phyloP scores from a whole-genome alignment of 1,140 invertebrate species.

The Drepana arcuata region DNA sequence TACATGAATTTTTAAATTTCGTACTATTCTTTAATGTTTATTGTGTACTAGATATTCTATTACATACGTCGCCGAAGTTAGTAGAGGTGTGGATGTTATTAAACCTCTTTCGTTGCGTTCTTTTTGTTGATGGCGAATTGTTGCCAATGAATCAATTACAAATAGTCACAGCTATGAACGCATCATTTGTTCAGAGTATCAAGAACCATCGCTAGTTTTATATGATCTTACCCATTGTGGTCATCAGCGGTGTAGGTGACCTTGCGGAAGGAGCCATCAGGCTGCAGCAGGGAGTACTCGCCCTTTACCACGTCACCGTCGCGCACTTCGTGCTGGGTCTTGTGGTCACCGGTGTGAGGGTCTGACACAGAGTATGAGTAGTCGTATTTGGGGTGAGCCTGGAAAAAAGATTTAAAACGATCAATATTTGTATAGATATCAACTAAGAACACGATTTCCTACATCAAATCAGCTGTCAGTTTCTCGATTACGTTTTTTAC shows the following conservation, averaged over 20 bases:
- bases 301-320: slow-evolving; percentile 70
- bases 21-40: not conserved
- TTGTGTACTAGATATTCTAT: too few relatives aligned
- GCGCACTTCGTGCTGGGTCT: slow-evolving; percentile 67
- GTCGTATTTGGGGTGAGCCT: slow-evolving; percentile 68
- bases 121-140: too few relatives aligned
- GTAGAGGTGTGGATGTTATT: too few relatives aligned
- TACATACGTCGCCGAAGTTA: too few relatives aligned
- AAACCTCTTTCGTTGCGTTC: too few relatives aligned
- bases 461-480: too few relatives aligned
- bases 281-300: slow-evolving; percentile 73
- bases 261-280: slow-evolving; percentile 79
- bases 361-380: slow-evolving; percentile 70
- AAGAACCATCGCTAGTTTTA: too few relatives aligned
- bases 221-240: slow-evolving; percentile 77
- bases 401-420: slow-evolving; percentile 7
- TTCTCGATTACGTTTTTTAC: not conserved
- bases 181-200: too few relatives aligned
- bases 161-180: too few relatives aligned
- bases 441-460: too few relatives aligned
- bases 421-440: not conserved
- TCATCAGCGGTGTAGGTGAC: slow-evolving; percentile 83
- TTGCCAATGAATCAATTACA: too few relatives aligned
- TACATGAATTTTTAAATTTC: not conserved
- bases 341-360: slow-evolving; percentile 69